Percentiles rank a stretch among this genome's conserved stretches.
Conservation (phyloP, 2,113 vertebrate genomes). For the Microcebus jonahi region DNA sequence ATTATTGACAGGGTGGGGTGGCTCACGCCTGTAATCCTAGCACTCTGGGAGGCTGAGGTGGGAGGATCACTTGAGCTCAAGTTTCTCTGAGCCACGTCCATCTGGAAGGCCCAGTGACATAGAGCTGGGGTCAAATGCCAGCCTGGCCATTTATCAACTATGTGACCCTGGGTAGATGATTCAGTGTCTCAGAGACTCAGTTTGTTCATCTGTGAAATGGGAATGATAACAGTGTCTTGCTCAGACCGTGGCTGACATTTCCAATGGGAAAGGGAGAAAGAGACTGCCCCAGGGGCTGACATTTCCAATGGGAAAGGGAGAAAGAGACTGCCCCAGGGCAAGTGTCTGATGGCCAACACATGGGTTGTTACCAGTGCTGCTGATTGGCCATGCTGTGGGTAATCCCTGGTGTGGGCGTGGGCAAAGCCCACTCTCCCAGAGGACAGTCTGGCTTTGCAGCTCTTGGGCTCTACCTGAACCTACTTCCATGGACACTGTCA, state of each 20-base stretch:
- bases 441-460: neutral
- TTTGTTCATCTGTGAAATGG: neutral
- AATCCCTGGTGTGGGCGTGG: neutral
- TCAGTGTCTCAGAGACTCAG: neutral
- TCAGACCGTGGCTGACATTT: neutral
- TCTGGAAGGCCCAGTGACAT: fast-evolving
- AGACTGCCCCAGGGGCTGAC: neutral
- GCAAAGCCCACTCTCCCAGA: neutral
- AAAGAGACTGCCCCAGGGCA: neutral
- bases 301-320: neutral
- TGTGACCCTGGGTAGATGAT: neutral
- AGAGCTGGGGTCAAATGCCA: neutral
- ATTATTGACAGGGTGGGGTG: too few relatives aligned
- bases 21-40: neutral
- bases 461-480: neutral
- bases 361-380: neutral
- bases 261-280: fast-evolving
- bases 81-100: fast-evolving
- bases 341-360: neutral
- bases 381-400: neutral
- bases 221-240: neutral
- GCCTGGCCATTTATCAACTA: neutral
- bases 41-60: neutral
- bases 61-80: neutral
- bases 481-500: neutral